Base-by-base conservation (phyloP, 2,888 invertebrate species). In the Magallana nippona region DNA sequence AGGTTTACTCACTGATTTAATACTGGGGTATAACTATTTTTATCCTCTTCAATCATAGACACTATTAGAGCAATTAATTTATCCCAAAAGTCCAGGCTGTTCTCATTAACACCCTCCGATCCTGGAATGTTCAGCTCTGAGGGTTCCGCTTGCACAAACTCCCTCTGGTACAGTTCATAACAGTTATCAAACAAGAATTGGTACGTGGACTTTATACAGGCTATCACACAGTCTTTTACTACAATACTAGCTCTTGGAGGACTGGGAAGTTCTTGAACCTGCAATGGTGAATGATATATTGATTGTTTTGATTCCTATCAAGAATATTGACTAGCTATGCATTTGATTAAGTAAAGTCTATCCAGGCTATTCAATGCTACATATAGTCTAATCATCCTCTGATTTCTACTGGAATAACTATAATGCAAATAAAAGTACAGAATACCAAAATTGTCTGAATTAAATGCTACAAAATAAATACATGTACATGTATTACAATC, bases 141-240 rank as follows among this genome's bases (percentile, higher is more conserved):
- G 44, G 90, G 91, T 71, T 93, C 93, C 0, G 92, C 91, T 86
- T 94, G 94, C 15, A 80, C 80, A 89, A 94, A 94, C 88, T 94
- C 94, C 80, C 94, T 89, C 88, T 97, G 97, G 95, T 98, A 99
- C 63, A 99, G 95, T 93, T 99, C 99, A 95, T 98, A 98, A 93
- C 99, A 99, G 95, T 99, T 99, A 95, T 99, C 99, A 95, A 99
- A 99, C 88, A 99, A 96, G 95, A 99, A 98, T 95, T 99, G 99
- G 95, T 99, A 99, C 90, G 99, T 99, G 88, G 99, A 98, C 94
- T 98, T 96, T 94, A 99, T 96, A 95, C 99, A 99, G 83, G 99
- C 99, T 94, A 98, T 99, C 83, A 99, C 99, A 95, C 99, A 99
- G 95, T 99, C 99, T 95, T 99, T 99, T 82, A 99, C 99, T 63